phyloP scores from a whole-genome alignment of 2,888 invertebrate species.

The Holacanthella duospinosa region DNA sequence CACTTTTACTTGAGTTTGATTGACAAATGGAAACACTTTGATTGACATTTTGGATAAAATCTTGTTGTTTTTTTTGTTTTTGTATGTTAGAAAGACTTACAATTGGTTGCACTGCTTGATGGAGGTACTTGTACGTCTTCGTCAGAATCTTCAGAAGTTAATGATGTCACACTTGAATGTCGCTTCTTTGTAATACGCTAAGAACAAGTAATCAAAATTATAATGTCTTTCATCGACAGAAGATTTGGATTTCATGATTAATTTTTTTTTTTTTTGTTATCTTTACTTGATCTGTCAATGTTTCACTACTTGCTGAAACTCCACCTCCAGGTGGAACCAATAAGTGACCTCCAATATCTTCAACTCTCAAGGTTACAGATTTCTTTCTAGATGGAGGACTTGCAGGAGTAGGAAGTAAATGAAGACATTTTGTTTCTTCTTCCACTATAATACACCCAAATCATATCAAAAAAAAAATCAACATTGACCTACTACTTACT shows the following conservation, averaged over 20 bases:
- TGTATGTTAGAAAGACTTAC: too few relatives aligned
- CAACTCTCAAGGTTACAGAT: slow-evolving; percentile 35
- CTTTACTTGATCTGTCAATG: slow-evolving; percentile 32
- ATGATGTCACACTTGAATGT: slow-evolving; percentile 35
- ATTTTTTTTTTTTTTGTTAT: neutral
- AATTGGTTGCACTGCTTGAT: slow-evolving; percentile 27
- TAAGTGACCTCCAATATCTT: slow-evolving; percentile 35
- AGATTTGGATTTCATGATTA: too few relatives aligned
- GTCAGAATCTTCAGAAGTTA: slow-evolving; percentile 34
- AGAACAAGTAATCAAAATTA: neutral
- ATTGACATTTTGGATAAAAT: neutral
- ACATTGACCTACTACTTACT: neutral
- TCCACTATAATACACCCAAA: slow-evolving; percentile 23
- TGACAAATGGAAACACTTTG: slow-evolving; percentile 32
- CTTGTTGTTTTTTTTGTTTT: too few relatives aligned
- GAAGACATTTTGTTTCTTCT: slow-evolving; percentile 24
- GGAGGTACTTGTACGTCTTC: slow-evolving; percentile 23
- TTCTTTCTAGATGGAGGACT: slow-evolving; percentile 36
- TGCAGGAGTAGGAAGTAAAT: slow-evolving; percentile 27
- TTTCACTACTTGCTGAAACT: slow-evolving; percentile 33
- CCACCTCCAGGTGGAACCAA: slow-evolving; percentile 35
- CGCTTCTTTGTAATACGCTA: slow-evolving; percentile 24
- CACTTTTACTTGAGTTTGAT: slow-evolving; percentile 3
- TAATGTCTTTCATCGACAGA: neutral
- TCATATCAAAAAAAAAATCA: neutral